Evolutionary conservation across 1,140 invertebrate genomes (phyloP), one percentile per base, ranked within the genome.

Genomic region (Panulirus ornatus): DNA sequence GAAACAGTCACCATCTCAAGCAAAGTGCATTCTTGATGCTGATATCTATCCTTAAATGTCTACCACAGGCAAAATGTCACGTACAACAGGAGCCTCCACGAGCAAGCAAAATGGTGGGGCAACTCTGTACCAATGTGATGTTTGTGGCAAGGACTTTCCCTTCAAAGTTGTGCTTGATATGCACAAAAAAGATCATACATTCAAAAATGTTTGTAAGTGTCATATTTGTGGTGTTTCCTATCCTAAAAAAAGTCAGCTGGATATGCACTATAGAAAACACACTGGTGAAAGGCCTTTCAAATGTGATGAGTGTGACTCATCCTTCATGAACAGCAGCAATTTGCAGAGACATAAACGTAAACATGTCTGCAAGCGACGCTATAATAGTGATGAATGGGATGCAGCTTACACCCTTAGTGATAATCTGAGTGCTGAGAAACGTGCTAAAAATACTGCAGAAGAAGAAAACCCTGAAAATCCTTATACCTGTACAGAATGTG

Each of bases 321-420:
- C 87, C 38, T 89, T 89, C 51, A 89, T 89, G 87, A 89, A 89
- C 78, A 89, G 87, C 79, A 89, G 87, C 78, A 89, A 89, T 70
- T 47, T 89, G 14, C 87, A 89, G 34, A 79, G 87, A n/a, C 87
- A 89, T 38, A 89, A 89, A 83, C 78, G 87, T 40, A 89, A 89
- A 30, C 78, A 89, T 58, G 87, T 89, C 2, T 89, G 87, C n/a
- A 89, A 89, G 79, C 78, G 87, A 3, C 78, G 87, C 38, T 89
- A 89, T 42, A 79, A 89, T 30, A 89, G 87, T 63, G 87, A 89
- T 30, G 87, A 89, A 58, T 89, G 87, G 87, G 87, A 89, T 36
- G 87, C 79, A 2, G 87, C 87, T 36, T 89, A 89, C 42, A 83
- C 87, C 36, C 70, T 89, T 30, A 89, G 87, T 76, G 87, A 89